A percentile compares a stretch with the other conserved stretches of the same genome.
phyloP scores from a whole-genome alignment of 2,113 vertebrate species.

The Xenopus borealis region DNA sequence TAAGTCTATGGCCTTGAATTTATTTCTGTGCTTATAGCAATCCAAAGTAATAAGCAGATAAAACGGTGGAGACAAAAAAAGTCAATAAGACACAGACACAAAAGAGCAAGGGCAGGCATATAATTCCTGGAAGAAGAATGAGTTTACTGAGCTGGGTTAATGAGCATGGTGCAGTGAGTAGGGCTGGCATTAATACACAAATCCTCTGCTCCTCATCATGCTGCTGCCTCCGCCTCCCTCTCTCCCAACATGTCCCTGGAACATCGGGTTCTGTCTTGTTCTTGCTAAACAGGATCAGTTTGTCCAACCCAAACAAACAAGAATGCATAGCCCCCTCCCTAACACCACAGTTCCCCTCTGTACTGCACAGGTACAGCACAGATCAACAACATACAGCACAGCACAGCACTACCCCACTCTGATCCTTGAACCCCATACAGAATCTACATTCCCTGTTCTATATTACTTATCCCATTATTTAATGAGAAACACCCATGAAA shows the following conservation, averaged over 20 bases:
- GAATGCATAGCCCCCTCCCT: slow-evolving; percentile 26
- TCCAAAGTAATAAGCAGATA: background rate
- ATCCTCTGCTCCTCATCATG: slow-evolving; percentile 35
- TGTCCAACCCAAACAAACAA: slow-evolving; percentile 43
- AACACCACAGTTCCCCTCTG: background rate
- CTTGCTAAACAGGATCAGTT: slow-evolving; percentile 36
- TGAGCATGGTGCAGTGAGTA: slow-evolving; percentile 16
- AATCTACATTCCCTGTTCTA: no score
- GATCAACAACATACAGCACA: background rate
- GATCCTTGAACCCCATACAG: no score
- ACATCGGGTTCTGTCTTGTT: slow-evolving; percentile 44
- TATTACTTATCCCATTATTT: no score
- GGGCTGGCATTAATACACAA: slow-evolving; percentile 39
- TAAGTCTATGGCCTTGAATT: background rate
- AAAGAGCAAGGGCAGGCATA: background rate
- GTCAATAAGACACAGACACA: background rate
- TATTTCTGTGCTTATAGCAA: background rate
- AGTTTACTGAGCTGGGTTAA: slow-evolving; percentile 16
- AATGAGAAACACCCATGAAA: no score
- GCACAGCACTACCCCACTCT: no score
- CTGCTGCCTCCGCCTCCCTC: background rate
- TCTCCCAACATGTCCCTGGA: slow-evolving; percentile 40
- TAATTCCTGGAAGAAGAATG: background rate
- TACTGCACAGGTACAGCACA: background rate
- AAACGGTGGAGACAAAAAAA: background rate